phyloP scores from a whole-genome alignment of 1,140 invertebrate genomes.

The Asbolus verrucosus region DNA sequence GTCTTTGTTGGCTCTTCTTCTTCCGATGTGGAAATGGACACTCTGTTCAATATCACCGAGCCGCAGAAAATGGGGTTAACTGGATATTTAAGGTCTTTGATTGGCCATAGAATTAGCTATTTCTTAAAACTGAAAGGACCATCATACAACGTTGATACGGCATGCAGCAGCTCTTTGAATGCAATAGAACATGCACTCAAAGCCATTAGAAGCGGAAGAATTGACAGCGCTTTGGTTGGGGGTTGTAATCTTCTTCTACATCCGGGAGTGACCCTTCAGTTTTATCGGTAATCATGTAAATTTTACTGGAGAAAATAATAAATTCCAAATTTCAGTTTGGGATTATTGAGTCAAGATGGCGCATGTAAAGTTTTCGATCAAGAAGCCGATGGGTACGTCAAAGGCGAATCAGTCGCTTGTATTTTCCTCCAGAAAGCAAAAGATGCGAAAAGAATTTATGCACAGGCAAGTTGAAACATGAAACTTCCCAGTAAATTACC shows the following conservation, averaged over 20 bases:
- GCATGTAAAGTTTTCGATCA: constrained; percentile 92
- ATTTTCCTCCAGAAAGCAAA: constrained; percentile 86
- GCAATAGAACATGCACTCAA: constrained; percentile 87
- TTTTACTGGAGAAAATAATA: constrained; percentile 65
- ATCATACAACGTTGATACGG: constrained; percentile 87
- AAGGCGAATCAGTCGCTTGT: constrained; percentile 82
- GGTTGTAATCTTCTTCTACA: constrained; percentile 86
- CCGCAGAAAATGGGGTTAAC: not conserved
- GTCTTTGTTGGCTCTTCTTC: constrained; percentile 79
- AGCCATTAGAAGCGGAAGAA: constrained; percentile 80
- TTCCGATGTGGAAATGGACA: constrained; percentile 81
- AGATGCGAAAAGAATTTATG: constrained; percentile 81
- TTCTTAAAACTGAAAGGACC: constrained; percentile 79
- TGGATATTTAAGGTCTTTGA: constrained; percentile 67
- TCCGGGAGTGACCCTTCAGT: constrained; percentile 87
- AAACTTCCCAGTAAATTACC: no score
- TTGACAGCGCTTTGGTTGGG: constrained; percentile 89
- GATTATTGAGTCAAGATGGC: constrained; percentile 88
- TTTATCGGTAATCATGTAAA: constrained; percentile 68
- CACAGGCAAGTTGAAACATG: no score
- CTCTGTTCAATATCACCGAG: constrained; percentile 74
- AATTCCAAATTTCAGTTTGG: no score
- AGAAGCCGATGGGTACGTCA: constrained; percentile 79
- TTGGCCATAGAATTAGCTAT: constrained; percentile 90
- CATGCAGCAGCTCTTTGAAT: constrained; percentile 89